Evolutionary conservation across 2,888 invertebrate genomes (phyloP).

Genomic region (Troides oblongomaculatus): DNA sequence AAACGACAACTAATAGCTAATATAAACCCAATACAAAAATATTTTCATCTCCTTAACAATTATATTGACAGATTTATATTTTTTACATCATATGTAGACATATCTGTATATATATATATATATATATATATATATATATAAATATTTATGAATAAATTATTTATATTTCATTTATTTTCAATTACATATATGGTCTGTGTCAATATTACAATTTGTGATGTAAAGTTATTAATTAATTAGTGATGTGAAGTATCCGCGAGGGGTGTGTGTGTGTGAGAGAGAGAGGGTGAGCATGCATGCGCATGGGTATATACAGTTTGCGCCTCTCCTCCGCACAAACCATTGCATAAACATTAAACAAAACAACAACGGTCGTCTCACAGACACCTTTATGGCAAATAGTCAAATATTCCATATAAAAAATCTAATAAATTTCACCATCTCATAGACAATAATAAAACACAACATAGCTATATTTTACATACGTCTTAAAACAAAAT

Average conservation of each 20-base stretch:
- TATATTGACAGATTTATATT: slow-evolving; percentile 69
- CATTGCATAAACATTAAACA: slow-evolving; percentile 29
- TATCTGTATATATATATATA: slow-evolving; percentile 31
- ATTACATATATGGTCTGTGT: slow-evolving; percentile 43
- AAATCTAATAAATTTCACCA: slow-evolving; percentile 55
- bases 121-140: slow-evolving; percentile 11
- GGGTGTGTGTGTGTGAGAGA: too few relatives aligned
- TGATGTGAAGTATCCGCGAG: too few relatives aligned
- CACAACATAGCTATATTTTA: slow-evolving; percentile 76
- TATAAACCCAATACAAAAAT: slow-evolving; percentile 79
- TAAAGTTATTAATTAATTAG: background rate
- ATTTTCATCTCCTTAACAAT: slow-evolving; percentile 71
- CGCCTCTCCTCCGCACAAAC: background rate
- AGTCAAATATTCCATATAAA: slow-evolving; percentile 65
- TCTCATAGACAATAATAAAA: slow-evolving; percentile 74
- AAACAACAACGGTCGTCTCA: slow-evolving; percentile 73
- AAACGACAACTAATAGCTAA: slow-evolving; percentile 66
- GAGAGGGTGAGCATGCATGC: background rate
- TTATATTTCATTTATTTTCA: background rate
- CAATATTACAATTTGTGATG: slow-evolving; percentile 52
- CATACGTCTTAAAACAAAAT: slow-evolving; percentile 76
- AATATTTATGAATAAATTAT: slow-evolving; percentile 31
- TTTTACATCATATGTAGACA: slow-evolving; percentile 57
- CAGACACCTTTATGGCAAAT: slow-evolving; percentile 74
- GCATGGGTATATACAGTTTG: background rate